A percentile compares a stretch with the other conserved stretches of the same genome.
Conservation (phyloP, 23 tunicate genomes). For the Diplosoma virens region DNA sequence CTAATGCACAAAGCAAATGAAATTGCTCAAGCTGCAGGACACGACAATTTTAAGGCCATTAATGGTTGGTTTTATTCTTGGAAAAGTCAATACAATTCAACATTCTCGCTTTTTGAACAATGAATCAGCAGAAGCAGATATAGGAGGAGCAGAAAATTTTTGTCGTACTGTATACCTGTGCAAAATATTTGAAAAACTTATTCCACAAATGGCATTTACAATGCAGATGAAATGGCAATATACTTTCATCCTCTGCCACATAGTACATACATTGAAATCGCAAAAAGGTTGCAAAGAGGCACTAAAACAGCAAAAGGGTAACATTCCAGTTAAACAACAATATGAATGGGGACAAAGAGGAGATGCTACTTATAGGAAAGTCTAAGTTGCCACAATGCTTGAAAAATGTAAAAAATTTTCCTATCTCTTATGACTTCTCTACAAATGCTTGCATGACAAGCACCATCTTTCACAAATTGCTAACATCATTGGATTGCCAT, state of each 20-base stretch:
- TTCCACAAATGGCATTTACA: not conserved
- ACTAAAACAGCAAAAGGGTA: not conserved
- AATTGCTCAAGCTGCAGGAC: slow-evolving; percentile 12
- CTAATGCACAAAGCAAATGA: slow-evolving; percentile 2
- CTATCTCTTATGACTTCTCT: not conserved
- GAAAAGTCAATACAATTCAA: not conserved
- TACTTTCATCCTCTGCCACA: not conserved
- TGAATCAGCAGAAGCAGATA: slow-evolving; percentile 8
- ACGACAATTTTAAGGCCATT: not conserved
- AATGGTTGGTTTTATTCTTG: not conserved
- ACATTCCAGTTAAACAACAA: not conserved
- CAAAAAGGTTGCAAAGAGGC: not conserved
- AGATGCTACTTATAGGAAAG: not conserved
- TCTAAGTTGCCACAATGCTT: not conserved
- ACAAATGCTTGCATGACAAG: not conserved
- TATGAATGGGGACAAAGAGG: not conserved
- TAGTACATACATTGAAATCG: slow-evolving; percentile 8
- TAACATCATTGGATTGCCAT: not conserved
- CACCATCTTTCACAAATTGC: not conserved
- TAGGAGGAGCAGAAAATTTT: slow-evolving; percentile 6
- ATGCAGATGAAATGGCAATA: not conserved
- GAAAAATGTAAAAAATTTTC: not conserved
- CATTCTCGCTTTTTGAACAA: not conserved
- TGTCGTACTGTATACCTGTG: not conserved
- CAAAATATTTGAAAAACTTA: not conserved